Percentiles rank a stretch among this genome's conserved stretches.
Conservation (phyloP, 2,797 vertebrate species). For the Pipistrellus nathusii region DNA sequence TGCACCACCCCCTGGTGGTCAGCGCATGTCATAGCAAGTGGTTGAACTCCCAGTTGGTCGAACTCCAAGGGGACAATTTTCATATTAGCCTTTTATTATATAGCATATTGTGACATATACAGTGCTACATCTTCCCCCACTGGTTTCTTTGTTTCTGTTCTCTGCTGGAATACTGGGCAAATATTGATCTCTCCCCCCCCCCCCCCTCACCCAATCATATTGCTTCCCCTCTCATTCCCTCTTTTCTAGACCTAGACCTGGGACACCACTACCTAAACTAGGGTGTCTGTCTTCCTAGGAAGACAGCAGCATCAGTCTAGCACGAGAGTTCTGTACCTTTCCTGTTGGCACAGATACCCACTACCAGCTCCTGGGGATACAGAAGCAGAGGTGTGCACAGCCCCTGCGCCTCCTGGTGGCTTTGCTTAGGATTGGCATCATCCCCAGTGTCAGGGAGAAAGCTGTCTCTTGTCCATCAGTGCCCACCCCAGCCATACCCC, state of each 20-base stretch:
- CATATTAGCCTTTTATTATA: too few relatives aligned
- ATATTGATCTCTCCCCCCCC: background rate
- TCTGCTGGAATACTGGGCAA: background rate
- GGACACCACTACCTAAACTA: background rate
- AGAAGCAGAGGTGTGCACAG: background rate
- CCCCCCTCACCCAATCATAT: background rate
- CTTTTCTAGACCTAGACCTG: background rate
- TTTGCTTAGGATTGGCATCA: background rate
- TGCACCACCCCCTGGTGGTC: too few relatives aligned
- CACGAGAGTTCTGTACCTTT: background rate
- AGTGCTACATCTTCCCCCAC: background rate
- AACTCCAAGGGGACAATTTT: too few relatives aligned
- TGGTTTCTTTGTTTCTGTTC: conserved; percentile 24
- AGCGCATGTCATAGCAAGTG: too few relatives aligned
- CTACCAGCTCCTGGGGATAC: background rate
- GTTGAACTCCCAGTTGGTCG: too few relatives aligned
- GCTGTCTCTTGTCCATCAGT: background rate
- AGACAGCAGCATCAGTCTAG: background rate
- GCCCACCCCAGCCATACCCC: background rate
- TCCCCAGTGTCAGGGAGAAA: background rate
- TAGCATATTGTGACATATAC: background rate
- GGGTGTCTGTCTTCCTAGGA: background rate
- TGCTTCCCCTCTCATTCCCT: background rate
- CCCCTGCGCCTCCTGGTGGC: conserved; percentile 46
- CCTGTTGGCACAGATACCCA: too few relatives aligned